Base-by-base conservation (phyloP, 1,140 invertebrate species). In the Drusus annulatus region DNA sequence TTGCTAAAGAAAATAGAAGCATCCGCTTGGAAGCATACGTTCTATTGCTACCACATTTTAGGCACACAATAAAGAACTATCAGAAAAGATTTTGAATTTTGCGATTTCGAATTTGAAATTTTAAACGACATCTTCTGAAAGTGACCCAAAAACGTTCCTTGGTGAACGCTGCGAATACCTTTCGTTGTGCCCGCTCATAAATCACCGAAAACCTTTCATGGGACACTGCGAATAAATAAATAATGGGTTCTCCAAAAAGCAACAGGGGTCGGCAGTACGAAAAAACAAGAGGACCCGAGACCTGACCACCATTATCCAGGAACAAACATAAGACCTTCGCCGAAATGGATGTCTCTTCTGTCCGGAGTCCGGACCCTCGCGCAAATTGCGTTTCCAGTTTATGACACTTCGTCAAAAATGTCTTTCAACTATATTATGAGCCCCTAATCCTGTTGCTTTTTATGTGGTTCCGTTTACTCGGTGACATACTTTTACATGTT, bases 171-270 rank as follows among this genome's bases (percentile, higher is more conserved):
- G 28, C 21, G 23, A 21, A 25, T 65, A 50, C 36, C 65, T 69
- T 19, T 69, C 65, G 21, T n/a, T 19, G 45, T 50, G 8, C 10
- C 21, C 28, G 36, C n/a, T 69, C 65, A 23, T 69, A 69, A 69
- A 69, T 69, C 65, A 69, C 65, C 65, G 6, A 23, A 17, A 50
- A 69, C 80, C 78, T 81, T 81, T 79, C 80, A 75, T 75, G 80
- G 80, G 80, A 81, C 80, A 79, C 69, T 81, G 80, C 80, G 62
- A 81, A 81, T 81, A 81, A 81, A 81, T 81, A 81, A 81, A 78
- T 79, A 79, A 81, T 79, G 76, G 80, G n/a, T 79, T 68, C 80
- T 51, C 71, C 54, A 68, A 81, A 81, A 71, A 52, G 65, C 58
- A 81, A 60, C 51, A 52, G 80, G 73, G 74, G 74, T 76, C 56